Evolutionary conservation across 2,113 vertebrate genomes (phyloP).

Genomic region (Gymnocephalus cernua): DNA sequence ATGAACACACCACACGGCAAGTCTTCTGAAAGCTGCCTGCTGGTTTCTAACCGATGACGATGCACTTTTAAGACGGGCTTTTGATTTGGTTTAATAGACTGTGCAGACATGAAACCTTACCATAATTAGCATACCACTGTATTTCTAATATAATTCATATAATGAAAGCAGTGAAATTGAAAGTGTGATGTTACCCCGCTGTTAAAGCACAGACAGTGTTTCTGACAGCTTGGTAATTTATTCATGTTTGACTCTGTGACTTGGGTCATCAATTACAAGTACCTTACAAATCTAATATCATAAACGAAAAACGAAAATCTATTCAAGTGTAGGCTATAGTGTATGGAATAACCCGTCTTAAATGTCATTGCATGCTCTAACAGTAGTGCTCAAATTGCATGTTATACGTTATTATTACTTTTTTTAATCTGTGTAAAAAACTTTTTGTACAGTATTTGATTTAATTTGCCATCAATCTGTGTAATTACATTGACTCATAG

Average conservation of each 20-base stretch:
- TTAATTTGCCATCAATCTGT: too few relatives aligned
- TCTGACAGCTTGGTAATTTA: neutral
- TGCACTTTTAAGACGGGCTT: conserved; percentile 35
- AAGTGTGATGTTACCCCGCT: conserved; percentile 1
- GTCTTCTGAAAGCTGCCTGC: conserved; percentile 16
- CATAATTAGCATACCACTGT: conserved; percentile 4
- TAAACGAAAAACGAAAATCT: neutral
- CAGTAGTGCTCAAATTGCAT: too few relatives aligned
- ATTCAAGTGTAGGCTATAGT: neutral
- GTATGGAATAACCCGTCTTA: neutral
- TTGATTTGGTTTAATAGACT: conserved; percentile 34
- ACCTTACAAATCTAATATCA: neutral
- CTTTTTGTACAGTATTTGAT: too few relatives aligned
- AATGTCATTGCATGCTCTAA: too few relatives aligned
- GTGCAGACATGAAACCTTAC: conserved; percentile 3
- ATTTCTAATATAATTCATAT: conserved; percentile 15
- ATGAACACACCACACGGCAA: neutral
- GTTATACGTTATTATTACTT: too few relatives aligned
- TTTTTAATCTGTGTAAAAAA: too few relatives aligned
- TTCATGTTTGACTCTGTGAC: neutral
- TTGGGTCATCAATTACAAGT: neutral
- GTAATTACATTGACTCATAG: too few relatives aligned
- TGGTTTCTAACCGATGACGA: conserved; percentile 31
- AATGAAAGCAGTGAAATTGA: conserved; percentile 24
- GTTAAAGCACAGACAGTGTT: neutral